Base-by-base conservation (phyloP, 1,140 invertebrate species). In the Tetraneura akinire region DNA sequence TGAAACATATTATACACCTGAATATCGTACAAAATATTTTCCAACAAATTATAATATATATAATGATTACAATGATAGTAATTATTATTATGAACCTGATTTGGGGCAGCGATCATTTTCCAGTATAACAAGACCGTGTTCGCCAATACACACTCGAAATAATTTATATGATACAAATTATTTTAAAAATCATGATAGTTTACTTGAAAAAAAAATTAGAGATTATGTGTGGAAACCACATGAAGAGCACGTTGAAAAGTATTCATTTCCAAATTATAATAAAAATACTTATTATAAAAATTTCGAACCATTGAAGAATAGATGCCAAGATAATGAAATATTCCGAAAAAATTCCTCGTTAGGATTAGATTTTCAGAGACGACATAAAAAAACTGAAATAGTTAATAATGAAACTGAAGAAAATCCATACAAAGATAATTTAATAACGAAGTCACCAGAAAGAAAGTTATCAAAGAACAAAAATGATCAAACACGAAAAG, bases 131-230 rank as follows among this genome's bases (percentile, higher is more conserved):
- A 37, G 73, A 78, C 73, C 73, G 13, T 26, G 51, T 57, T 78
- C 73, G 23, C 73, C 73, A 1, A 21, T 78, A 10, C 60, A 78
- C n/a, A 45, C 10, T 47, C n/a, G 37, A 68, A n/a, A 68, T 68
- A 23, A 6, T 13, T 45, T 42, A 13, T 68, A 13, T 45, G 37
- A 68, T 23, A 68, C 13, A 78, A n/a, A n/a, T 45, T 8, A 47
- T 60, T 16, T 26, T 18, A 18, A 14, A 21, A 45, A 60, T 23
- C 10, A 32, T 9, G 21, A 21, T 1, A 57, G 37, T 45, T 60
- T 78, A 47, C n/a, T 78, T 2, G 73, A 78, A 42, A 78, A 78
- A 78, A 78, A 55, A 26, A 78, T 78, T 3, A 13, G 53, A 60
- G 73, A 78, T 47, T 78, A 78, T 37, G 55, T 78, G 16, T 78